A percentile compares a stretch with the other conserved stretches of the same genome.
Conservation (phyloP, 1,140 invertebrate species). For the Zaprionus ghesquierei region DNA sequence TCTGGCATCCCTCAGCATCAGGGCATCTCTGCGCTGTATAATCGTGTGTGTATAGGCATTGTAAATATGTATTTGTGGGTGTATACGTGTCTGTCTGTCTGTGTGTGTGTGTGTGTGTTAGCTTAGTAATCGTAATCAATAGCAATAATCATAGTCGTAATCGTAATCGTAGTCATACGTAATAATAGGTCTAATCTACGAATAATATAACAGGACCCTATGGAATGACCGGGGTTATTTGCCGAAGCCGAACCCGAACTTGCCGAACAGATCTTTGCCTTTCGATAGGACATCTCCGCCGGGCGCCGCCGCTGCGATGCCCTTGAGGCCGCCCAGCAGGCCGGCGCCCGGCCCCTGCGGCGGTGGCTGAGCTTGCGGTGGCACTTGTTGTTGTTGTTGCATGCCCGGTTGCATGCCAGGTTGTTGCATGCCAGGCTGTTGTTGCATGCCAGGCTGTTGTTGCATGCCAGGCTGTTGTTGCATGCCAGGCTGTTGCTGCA, state of each 20-base stretch:
- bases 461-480: conserved; percentile 72
- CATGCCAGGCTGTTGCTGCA: conserved; percentile 70
- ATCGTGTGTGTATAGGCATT: not conserved
- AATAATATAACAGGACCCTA: conserved; percentile 82
- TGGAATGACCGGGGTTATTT: conserved; percentile 86
- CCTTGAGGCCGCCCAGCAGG: conserved; percentile 76
- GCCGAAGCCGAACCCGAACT: conserved; percentile 90
- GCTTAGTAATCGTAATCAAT: conserved; percentile 74
- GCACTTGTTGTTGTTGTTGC: conserved; percentile 82
- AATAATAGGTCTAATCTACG: conserved; percentile 77
- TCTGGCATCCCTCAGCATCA: not conserved
- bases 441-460: conserved; percentile 49
- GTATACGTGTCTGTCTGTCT: conserved; percentile 24
- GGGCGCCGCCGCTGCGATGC: conserved; percentile 89
- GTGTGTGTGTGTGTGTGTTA: conserved; percentile 34
- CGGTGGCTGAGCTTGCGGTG: conserved; percentile 82
- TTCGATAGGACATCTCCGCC: conserved; percentile 93
- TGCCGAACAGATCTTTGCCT: conserved; percentile 96
- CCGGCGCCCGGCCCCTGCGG: conserved; percentile 78
- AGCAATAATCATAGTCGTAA: conserved; percentile 73
- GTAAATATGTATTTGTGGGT: conserved; percentile 10
- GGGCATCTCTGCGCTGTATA: not conserved
- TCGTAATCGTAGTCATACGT: conserved; percentile 67
- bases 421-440: conserved; percentile 61
- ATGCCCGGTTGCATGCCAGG: conserved; percentile 65